Percentiles rank a stretch among this genome's conserved stretches.
Evolutionary conservation across 2,888 invertebrate species (phyloP).

Genomic region (Euproctis similis): DNA sequence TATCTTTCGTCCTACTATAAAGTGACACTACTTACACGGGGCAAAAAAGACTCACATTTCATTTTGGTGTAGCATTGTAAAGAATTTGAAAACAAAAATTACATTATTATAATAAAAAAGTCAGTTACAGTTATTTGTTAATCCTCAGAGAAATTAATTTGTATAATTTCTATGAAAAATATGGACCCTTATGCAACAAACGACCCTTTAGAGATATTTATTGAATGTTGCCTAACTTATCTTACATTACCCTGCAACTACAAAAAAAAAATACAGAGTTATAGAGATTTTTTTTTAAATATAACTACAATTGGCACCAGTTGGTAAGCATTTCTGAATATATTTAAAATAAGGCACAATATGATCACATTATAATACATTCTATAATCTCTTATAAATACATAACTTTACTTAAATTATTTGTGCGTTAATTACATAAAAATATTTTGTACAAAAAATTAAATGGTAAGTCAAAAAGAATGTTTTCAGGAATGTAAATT

Average conservation of each 20-base stretch:
- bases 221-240: slow-evolving; percentile 8
- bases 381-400: slow-evolving; percentile 33
- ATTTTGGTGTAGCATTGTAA: no score
- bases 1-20: no score
- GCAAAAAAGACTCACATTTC: no score
- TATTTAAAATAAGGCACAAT: slow-evolving; percentile 53
- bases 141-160: no score
- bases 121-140: no score
- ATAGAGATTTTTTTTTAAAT: slow-evolving; percentile 28
- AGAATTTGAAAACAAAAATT: no score
- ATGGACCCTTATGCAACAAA: no score
- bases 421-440: slow-evolving; percentile 29
- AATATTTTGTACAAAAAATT: slow-evolving; percentile 22
- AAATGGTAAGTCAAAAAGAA: slow-evolving; percentile 18
- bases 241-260: slow-evolving; percentile 9
- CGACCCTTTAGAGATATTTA: slow-evolving; percentile 7
- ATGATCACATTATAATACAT: slow-evolving; percentile 43
- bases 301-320: slow-evolving; percentile 70
- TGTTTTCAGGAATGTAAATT: slow-evolving; percentile 44
- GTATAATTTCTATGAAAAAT: no score
- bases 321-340: slow-evolving; percentile 41
- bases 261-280: slow-evolving; percentile 9
- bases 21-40: no score
- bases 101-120: no score
- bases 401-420: slow-evolving; percentile 15